A percentile compares a stretch with the other conserved stretches of the same genome.
These are phyloP conservation scores for Tauraco hartlaubi DNA, from an alignment of 2,797 vertebrate genomes.

Conservation along the genomic window DNA sequence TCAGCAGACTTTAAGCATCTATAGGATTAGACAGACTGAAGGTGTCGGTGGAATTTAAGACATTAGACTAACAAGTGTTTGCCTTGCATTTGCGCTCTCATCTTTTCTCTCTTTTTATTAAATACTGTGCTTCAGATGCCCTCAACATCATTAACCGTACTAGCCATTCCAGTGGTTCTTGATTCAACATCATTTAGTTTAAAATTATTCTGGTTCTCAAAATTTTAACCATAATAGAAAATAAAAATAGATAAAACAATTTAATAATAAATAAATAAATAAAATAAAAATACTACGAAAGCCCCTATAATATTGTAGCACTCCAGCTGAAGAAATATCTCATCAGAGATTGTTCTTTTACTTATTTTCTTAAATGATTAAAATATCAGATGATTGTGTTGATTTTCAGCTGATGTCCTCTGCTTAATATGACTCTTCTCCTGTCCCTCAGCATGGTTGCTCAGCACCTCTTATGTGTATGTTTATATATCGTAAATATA, in stretches of 20 bases:
- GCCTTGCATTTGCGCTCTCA: not conserved
- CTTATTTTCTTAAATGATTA: not conserved
- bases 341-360: not conserved
- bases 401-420: not conserved
- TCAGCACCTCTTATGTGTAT: not conserved
- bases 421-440: not conserved
- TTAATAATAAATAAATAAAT: no score
- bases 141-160: not conserved
- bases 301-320: not conserved
- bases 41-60: not conserved
- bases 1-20: not conserved
- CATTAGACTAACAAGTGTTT: not conserved
- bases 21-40: accelerated
- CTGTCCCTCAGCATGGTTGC: not conserved
- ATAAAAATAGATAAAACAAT: not conserved
- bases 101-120: not conserved
- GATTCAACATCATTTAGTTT: not conserved
- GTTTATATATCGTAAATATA: not conserved
- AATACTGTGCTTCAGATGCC: accelerated
- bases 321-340: not conserved
- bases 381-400: not conserved
- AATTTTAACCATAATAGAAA: not conserved
- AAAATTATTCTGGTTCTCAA: not conserved
- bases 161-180: not conserved
- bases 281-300: not conserved